A percentile compares a stretch with the other conserved stretches of the same genome.
These are phyloP conservation scores for Labeo rohita DNA, from an alignment of 2,113 vertebrate species.

Conservation along the genomic window DNA sequence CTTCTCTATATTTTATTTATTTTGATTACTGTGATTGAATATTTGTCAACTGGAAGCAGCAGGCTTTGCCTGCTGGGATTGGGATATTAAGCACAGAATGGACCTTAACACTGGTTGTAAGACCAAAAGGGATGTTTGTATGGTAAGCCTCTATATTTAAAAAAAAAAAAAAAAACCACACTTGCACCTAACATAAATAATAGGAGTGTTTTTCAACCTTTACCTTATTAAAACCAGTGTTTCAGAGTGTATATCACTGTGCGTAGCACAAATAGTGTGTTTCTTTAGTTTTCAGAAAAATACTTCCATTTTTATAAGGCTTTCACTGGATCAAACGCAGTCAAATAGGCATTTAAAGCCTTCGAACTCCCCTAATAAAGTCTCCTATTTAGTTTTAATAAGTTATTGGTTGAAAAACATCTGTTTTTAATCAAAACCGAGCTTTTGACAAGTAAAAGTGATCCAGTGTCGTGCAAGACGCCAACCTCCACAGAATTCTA, in stretches of 20 bases:
- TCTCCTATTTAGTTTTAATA: background rate
- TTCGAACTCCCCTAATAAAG: background rate
- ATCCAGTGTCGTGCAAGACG: background rate
- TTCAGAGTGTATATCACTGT: background rate
- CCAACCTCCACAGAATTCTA: slow-evolving; percentile 38
- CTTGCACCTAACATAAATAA: background rate
- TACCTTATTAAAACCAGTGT: slow-evolving; percentile 11
- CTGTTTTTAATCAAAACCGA: slow-evolving; percentile 16
- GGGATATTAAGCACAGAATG: slow-evolving; percentile 49
- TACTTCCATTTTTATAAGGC: background rate
- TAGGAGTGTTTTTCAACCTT: background rate
- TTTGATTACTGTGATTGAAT: slow-evolving; percentile 52
- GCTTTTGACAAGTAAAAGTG: slow-evolving; percentile 44
- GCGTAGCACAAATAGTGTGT: background rate
- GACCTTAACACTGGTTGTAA: slow-evolving; percentile 60
- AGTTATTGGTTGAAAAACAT: slow-evolving; percentile 28
- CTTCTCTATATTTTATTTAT: slow-evolving; percentile 52
- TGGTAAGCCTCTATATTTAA: slow-evolving; percentile 41
- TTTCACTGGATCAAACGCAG: background rate
- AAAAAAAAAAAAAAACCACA: slow-evolving; percentile 39
- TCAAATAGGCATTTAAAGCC: background rate
- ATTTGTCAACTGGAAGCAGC: slow-evolving; percentile 45
- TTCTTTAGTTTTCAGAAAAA: background rate
- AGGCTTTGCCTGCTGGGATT: slow-evolving; percentile 44
- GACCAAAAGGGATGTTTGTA: slow-evolving; percentile 53